Base-by-base conservation (phyloP, 2,888 invertebrate genomes). In the Apoda limacodes region DNA sequence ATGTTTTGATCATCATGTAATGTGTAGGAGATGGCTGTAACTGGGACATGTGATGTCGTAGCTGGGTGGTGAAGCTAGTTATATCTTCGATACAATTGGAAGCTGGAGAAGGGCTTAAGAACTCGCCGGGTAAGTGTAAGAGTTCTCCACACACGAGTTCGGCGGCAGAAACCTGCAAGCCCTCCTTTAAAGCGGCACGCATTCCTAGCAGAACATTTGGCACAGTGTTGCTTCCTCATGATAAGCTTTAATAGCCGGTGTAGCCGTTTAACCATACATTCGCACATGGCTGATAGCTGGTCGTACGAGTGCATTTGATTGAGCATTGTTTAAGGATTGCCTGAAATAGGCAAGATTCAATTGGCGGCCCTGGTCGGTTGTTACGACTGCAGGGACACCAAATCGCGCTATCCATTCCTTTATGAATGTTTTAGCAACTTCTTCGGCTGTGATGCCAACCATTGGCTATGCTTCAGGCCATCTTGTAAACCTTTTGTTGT, bases 401-500 rank as follows among this genome's bases (percentile, higher is more conserved):
- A 32, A 42, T n/a, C 39, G 39, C 10, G 39, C 19, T 9, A 38
- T 27, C 37, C 39, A 42, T 7, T 27, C 39, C 5, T 20, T 19
- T n/a, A 23, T 15, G 9, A 37, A 37, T 2, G 40, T 37, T 6
- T 40, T 34, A 9, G 36, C 35, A 1, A 38, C 35, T 23, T 37
- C 36, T 30, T 43, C 37, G 6, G 35, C 40, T 6, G 32, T 35
- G 5, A 45, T 43, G 5, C 11, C 5, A 0, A 1, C 6, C 34
- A 48, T 35, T 2, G 46, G 48, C 43, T 42, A 43, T 1, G 25
- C 43, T 9, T 47, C 47, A 0, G 45, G 46, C 46, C 44, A 44
- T 6, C 43, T 13, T 1, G 43, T 30, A 25, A 44, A 50, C 1
- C 56, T 14, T 32, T 60, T 56, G 1, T 61, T 39, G 0, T 47